Conservation (phyloP, 2,113 vertebrate species). For the Macrotus californicus region DNA sequence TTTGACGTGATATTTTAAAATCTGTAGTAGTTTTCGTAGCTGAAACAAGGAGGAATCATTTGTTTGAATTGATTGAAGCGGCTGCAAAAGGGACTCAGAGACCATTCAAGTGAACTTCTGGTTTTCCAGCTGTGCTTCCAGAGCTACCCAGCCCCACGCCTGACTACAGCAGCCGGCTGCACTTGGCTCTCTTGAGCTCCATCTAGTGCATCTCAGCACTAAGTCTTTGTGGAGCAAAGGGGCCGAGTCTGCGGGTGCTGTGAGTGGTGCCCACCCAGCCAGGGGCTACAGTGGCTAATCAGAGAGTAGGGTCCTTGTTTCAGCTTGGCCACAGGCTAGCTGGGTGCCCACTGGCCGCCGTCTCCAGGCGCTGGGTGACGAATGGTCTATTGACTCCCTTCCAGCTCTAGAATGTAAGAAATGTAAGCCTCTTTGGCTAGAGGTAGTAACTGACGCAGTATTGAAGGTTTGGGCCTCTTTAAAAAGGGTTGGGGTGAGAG, state of each 20-base stretch:
- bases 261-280: background rate
- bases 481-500: background rate
- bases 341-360: accelerated
- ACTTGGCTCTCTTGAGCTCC: background rate
- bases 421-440: background rate
- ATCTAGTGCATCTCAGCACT: background rate
- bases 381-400: background rate
- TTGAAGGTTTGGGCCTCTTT: background rate
- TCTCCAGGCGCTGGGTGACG: no score
- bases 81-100: background rate
- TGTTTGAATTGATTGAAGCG: background rate
- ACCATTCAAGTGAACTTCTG: background rate
- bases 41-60: background rate
- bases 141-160: background rate
- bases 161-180: accelerated
- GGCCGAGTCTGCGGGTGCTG: accelerated
- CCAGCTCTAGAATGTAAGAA: background rate
- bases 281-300: background rate
- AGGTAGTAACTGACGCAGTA: background rate
- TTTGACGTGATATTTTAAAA: background rate
- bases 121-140: background rate
- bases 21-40: background rate
- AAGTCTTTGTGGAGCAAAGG: background rate
- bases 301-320: background rate
- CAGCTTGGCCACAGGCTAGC: background rate